These are phyloP conservation scores for Hirtodrosophila alboralis DNA, from an alignment of 2,888 invertebrate species.

Conservation along the genomic window DNA sequence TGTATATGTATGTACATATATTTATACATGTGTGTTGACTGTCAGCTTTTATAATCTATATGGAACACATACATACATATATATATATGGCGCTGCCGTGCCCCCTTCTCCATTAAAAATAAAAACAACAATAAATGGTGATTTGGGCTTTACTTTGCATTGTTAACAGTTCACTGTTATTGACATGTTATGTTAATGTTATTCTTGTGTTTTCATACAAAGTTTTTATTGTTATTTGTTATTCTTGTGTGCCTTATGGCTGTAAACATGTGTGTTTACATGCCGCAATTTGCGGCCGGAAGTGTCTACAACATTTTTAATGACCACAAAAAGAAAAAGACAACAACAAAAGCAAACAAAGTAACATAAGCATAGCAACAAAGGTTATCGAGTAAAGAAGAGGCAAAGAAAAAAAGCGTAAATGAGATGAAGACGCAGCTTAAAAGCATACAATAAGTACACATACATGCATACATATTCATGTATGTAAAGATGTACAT, in stretches of 20 bases:
- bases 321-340: constrained; percentile 54
- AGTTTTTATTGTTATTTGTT: constrained; percentile 21
- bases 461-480: background rate
- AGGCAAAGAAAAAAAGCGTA: constrained; percentile 2
- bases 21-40: no score
- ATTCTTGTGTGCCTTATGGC: constrained; percentile 40
- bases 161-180: constrained; percentile 54
- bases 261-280: constrained; percentile 73
- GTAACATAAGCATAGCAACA: constrained; percentile 25
- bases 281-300: constrained; percentile 66
- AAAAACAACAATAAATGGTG: constrained; percentile 22
- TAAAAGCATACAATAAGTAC: background rate
- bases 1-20: constrained; percentile 15
- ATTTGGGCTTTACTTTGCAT: constrained; percentile 17
- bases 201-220: constrained; percentile 28
- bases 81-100: constrained; percentile 18
- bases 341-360: constrained; percentile 31
- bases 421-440: constrained; percentile 3
- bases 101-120: constrained; percentile 12
- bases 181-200: constrained; percentile 39
- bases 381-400: constrained; percentile 17
- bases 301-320: constrained; percentile 62
- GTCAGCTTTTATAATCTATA: constrained; percentile 61
- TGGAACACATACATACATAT: constrained; percentile 48
- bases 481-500: background rate